A percentile compares a stretch with the other conserved stretches of the same genome.
phyloP scores from a whole-genome alignment of 2,797 vertebrate species.

The Cygnus olor region DNA sequence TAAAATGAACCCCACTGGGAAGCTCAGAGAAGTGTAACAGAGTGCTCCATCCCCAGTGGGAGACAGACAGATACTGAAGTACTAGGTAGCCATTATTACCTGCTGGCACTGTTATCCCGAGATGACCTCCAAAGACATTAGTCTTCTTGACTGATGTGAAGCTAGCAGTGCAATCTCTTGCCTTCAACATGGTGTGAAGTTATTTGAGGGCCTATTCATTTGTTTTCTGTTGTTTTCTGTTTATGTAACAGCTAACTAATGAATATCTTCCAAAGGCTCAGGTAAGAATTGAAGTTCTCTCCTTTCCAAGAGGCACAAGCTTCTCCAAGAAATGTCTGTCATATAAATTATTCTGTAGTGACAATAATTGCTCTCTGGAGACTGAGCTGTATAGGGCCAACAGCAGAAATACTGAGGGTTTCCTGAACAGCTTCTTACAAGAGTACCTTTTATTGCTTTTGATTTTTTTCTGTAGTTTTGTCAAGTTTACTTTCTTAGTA shows the following conservation, averaged over 20 bases:
- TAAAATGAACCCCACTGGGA: background rate
- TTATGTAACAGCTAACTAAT: background rate
- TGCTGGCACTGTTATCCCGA: background rate
- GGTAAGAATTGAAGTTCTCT: background rate
- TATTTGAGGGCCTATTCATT: background rate
- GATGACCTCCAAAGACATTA: background rate
- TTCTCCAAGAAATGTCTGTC: background rate
- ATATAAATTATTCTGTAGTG: background rate
- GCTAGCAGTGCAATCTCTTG: background rate
- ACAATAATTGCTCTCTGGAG: background rate
- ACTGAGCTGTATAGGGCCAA: background rate
- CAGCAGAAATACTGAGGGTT: background rate
- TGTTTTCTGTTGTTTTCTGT: background rate
- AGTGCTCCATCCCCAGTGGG: fast-evolving
- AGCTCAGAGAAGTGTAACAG: background rate
- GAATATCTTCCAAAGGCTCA: background rate
- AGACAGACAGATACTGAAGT: background rate
- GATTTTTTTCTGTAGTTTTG: background rate
- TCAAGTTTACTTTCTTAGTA: background rate
- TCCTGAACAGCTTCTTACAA: background rate
- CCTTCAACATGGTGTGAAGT: background rate
- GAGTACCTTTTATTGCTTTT: background rate
- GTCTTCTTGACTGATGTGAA: background rate
- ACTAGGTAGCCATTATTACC: background rate
- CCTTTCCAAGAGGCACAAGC: background rate